A percentile compares a stretch with the other conserved stretches of the same genome.
Evolutionary conservation across 2,888 invertebrate species (phyloP).

Genomic region (Ferdinandea cuprea): DNA sequence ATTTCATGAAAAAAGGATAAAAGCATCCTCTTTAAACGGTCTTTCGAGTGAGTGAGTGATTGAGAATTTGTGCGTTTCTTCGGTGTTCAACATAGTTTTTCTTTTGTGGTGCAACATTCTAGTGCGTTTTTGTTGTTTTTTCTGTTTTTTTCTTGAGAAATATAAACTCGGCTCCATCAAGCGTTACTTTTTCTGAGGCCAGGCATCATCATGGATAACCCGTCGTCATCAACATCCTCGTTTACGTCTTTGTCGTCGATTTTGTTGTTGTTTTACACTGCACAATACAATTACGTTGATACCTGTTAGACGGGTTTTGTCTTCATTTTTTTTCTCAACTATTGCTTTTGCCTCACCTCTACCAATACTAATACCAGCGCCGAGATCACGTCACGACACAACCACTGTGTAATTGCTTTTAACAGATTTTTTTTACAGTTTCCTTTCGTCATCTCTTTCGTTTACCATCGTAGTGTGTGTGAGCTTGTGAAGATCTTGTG

Average conservation of each 20-base stretch:
- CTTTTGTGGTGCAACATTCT: slow-evolving; percentile 45
- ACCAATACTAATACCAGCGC: too few relatives aligned
- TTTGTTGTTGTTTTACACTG: slow-evolving; percentile 52
- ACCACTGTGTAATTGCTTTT: slow-evolving; percentile 18
- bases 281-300: slow-evolving; percentile 69
- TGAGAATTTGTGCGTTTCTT: not conserved
- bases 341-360: slow-evolving; percentile 19
- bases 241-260: slow-evolving; percentile 41
- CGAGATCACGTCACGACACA: too few relatives aligned
- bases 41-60: slow-evolving; percentile 11
- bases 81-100: not conserved
- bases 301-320: slow-evolving; percentile 72
- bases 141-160: too few relatives aligned
- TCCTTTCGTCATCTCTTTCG: slow-evolving; percentile 2
- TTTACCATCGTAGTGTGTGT: slow-evolving; percentile 8
- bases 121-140: too few relatives aligned
- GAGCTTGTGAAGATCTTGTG: slow-evolving; percentile 60
- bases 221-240: slow-evolving; percentile 50
- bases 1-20: not conserved
- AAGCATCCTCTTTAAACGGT: slow-evolving; percentile 6
- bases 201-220: slow-evolving; percentile 72
- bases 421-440: slow-evolving; percentile 28
- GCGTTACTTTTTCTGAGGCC: slow-evolving; percentile 6
- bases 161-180: slow-evolving; percentile 4
- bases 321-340: slow-evolving; percentile 11